These are phyloP conservation scores for Fukomys damarensis DNA, from an alignment of 2,113 vertebrate genomes.

Conservation along the genomic window DNA sequence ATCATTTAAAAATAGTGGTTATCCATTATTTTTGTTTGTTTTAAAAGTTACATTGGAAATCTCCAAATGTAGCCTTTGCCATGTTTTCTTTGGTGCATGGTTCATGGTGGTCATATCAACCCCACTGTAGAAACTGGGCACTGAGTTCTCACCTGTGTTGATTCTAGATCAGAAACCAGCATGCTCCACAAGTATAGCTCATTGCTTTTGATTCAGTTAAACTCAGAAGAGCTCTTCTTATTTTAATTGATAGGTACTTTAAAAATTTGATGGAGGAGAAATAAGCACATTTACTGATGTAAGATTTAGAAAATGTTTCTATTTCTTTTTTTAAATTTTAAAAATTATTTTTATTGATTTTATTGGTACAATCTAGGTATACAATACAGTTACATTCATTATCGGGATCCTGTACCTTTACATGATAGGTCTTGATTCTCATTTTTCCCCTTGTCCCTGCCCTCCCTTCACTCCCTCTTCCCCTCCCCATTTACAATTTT, in stretches of 20 bases:
- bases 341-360: too few relatives aligned
- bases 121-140: background rate
- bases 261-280: slow-evolving; percentile 1
- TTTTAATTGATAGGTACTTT: slow-evolving; percentile 9
- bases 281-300: background rate
- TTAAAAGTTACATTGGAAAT: slow-evolving; percentile 23
- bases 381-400: too few relatives aligned
- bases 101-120: background rate
- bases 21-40: slow-evolving; percentile 24
- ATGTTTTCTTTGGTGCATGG: slow-evolving; percentile 7
- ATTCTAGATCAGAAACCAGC: background rate
- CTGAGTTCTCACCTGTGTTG: background rate
- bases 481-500: too few relatives aligned
- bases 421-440: too few relatives aligned
- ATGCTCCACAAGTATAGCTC: background rate
- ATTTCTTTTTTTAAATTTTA: too few relatives aligned
- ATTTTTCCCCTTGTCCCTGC: too few relatives aligned
- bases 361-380: too few relatives aligned
- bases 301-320: slow-evolving; percentile 26
- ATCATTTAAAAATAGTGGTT: background rate
- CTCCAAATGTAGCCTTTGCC: slow-evolving; percentile 15
- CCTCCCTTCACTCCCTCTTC: too few relatives aligned
- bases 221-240: slow-evolving; percentile 20
- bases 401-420: too few relatives aligned
- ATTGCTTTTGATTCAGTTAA: slow-evolving; percentile 27